Evolutionary conservation across 1,140 invertebrate genomes (phyloP).

Genomic region (Drosophila oshimai): DNA sequence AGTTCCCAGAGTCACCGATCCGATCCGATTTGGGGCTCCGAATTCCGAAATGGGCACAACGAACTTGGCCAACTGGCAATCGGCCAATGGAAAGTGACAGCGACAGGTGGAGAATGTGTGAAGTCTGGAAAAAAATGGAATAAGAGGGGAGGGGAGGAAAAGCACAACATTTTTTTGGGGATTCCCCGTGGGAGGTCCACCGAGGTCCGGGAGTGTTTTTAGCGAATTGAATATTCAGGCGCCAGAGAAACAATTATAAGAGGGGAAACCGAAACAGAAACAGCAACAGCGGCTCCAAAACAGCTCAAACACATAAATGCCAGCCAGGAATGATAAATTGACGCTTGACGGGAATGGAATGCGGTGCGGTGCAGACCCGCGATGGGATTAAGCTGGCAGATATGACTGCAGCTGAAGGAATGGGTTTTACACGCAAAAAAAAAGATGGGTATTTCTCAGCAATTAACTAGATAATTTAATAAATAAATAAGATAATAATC

Average conservation of each 20-base stretch:
- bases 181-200: constrained; percentile 11
- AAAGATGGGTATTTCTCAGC: no score
- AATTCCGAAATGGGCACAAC: constrained; percentile 4
- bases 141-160: background rate
- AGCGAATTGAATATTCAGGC: constrained; percentile 58
- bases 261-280: no score
- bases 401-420: background rate
- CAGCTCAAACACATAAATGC: constrained; percentile 37
- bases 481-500: background rate
- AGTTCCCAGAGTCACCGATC: background rate
- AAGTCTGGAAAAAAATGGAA: constrained; percentile 18
- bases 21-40: background rate
- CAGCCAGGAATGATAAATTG: constrained; percentile 56
- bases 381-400: constrained; percentile 35
- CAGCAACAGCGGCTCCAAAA: background rate
- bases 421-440: background rate
- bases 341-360: constrained; percentile 29
- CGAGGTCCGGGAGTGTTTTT: background rate
- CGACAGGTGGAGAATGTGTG: constrained; percentile 41
- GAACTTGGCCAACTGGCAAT: constrained; percentile 4
- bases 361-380: constrained; percentile 11
- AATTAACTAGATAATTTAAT: background rate
- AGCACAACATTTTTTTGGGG: constrained; percentile 21
- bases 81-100: constrained; percentile 54
- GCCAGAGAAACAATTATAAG: constrained; percentile 48